Base-by-base conservation (phyloP, 1,140 invertebrate species). In the Pseudomyrmex concolor region DNA sequence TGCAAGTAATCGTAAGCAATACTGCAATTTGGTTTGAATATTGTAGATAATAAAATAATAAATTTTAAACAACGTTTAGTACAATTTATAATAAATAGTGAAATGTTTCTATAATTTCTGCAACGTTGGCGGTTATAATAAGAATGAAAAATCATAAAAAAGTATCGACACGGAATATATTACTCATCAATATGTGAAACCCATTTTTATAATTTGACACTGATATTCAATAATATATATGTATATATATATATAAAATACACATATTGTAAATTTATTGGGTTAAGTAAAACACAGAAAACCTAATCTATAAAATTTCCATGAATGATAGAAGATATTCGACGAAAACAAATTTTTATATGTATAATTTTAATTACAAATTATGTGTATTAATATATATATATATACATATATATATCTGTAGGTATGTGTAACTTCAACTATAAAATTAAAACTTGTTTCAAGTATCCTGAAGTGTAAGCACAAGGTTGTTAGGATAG, bases 151-250 rank as follows among this genome's bases (percentile, higher is more conserved):
- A 34, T 34, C 3, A 34, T 34, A 34, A 34, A 34, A 7, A 34
- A 34, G 34, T 63, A 10, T 76, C 15, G 5, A 78, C 7, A 10
- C 71, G 70, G 60, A 59, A 50, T 15, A 59, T 80, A 80, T 71
- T 45, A 48, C 48, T 48, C 45, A 73, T 1, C 48, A 77, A 34
- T 34, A 34, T 34, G 5, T 34, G 22, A 25, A 0, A 25, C 34
- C 34, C n/a, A 66, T 19, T 25, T 67, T 77, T 45, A 77, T 19
- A 55, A 45, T 4, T 54, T n/a, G 66, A 12, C 43, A 78, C 74
- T 57, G 74, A 80, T 45, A 78, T 68, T 25, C n/a, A 67, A 25
- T 54, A 34, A 70, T 25, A 68, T 51, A 54, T 68, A 51, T 22
- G 57, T 51, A 15, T 66, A 76, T 17, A 51, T 45, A 59, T 51